phyloP scores from a whole-genome alignment of 53 echinoderm and acorn worm genomes.

The Mesocentrotus franciscanus region DNA sequence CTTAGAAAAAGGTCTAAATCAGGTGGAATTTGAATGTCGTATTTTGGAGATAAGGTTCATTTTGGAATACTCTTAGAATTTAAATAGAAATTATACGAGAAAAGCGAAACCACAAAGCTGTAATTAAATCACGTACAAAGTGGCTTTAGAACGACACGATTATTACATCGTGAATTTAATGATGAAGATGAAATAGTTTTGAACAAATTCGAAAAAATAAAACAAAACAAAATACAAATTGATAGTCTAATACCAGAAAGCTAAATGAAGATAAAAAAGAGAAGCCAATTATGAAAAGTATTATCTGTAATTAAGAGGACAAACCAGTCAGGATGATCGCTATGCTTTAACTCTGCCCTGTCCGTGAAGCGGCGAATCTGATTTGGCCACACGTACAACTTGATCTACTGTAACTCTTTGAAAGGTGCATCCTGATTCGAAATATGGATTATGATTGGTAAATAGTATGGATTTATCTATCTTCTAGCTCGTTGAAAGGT shows the following conservation, averaged over 20 bases:
- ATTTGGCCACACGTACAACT: not conserved
- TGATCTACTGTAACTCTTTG: not conserved
- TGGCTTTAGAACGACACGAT: not conserved
- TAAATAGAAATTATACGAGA: not conserved
- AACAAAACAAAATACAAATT: too few relatives aligned
- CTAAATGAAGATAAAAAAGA: not conserved
- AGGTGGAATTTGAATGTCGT: not conserved
- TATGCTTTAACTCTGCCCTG: not conserved
- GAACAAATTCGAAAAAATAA: not conserved
- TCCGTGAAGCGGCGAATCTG: not conserved
- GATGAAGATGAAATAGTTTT: not conserved
- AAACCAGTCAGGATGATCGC: not conserved
- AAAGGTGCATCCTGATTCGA: not conserved
- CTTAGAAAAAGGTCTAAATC: not conserved
- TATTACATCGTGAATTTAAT: not conserved
- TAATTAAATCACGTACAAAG: not conserved
- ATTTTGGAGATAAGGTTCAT: not conserved
- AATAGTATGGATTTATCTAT: not conserved
- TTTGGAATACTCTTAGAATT: not conserved
- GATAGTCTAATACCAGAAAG: not conserved
- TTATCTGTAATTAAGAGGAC: not conserved
- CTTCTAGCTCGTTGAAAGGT: not conserved
- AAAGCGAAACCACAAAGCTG: not conserved
- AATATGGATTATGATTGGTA: not conserved
- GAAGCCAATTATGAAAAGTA: not conserved